These are phyloP conservation scores for Macropis europaea DNA, from an alignment of 2,888 invertebrate genomes.

Conservation along the genomic window DNA sequence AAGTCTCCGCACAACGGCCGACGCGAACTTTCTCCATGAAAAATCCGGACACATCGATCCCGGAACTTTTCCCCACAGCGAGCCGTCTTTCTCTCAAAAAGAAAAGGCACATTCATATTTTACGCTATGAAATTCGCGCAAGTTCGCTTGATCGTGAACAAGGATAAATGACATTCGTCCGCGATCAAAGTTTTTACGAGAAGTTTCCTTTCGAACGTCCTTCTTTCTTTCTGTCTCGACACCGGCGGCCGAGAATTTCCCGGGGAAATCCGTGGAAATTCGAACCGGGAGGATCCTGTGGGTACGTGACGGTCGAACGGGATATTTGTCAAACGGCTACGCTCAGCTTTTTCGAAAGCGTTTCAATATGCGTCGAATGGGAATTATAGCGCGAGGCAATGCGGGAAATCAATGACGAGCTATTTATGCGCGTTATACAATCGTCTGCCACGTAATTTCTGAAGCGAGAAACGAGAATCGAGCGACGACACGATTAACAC, in stretches of 20 bases:
- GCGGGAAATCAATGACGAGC: neutral
- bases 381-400: neutral
- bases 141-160: constrained; percentile 12
- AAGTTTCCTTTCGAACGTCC: neutral
- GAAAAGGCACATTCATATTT: constrained; percentile 9
- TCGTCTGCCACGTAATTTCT: neutral
- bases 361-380: neutral
- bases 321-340: neutral
- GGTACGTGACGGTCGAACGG: no score
- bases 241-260: neutral
- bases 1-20: no score
- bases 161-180: constrained; percentile 22
- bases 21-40: no score
- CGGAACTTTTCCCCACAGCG: no score
- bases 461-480: no score
- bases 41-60: no score
- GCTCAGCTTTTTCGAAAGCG: neutral
- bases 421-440: neutral
- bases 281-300: neutral
- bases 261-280: neutral
- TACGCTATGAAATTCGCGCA: constrained; percentile 6
- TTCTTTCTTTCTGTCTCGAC: neutral
- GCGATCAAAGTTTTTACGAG: constrained; percentile 27
- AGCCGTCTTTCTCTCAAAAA: no score
- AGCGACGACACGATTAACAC: no score